phyloP scores from a whole-genome alignment of 2,113 vertebrate species.

The Oriolus oriolus region DNA sequence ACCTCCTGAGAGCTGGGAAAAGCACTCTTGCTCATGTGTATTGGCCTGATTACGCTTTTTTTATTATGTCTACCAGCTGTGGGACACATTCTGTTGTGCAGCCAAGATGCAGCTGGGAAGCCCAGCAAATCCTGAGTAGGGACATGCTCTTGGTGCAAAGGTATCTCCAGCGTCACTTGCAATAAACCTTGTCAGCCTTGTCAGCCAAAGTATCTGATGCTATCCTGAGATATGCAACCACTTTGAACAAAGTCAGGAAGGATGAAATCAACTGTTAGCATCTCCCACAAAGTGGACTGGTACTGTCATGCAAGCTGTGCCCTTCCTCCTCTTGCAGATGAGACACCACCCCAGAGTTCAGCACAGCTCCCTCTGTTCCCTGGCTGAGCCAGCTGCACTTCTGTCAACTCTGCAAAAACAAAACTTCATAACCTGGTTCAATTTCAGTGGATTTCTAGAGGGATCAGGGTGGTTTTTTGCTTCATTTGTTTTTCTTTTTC shows the following conservation, averaged over 20 bases:
- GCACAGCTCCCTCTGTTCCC: not conserved
- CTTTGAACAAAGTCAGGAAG: not conserved
- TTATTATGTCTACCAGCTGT: not conserved
- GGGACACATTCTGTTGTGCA: not conserved
- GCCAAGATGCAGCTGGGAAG: not conserved
- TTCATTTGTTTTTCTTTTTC: not conserved
- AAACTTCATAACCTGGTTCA: not conserved
- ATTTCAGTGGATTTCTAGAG: not conserved
- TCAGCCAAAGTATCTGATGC: not conserved
- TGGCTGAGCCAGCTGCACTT: not conserved
- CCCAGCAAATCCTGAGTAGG: not conserved
- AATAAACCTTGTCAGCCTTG: not conserved
- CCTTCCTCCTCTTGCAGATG: fast-evolving
- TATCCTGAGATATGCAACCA: not conserved
- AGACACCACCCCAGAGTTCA: not conserved
- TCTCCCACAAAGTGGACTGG: not conserved
- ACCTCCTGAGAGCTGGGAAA: not conserved
- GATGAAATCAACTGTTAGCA: not conserved
- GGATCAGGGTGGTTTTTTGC: fast-evolving
- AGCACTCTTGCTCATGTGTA: not conserved
- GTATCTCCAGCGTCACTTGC: not conserved
- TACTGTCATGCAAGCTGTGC: not conserved
- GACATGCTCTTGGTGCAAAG: not conserved
- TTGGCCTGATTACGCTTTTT: not conserved
- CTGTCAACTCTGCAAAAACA: not conserved